These are phyloP conservation scores for Peribatodes rhomboidaria DNA, from an alignment of 2,888 invertebrate genomes.

Conservation along the genomic window DNA sequence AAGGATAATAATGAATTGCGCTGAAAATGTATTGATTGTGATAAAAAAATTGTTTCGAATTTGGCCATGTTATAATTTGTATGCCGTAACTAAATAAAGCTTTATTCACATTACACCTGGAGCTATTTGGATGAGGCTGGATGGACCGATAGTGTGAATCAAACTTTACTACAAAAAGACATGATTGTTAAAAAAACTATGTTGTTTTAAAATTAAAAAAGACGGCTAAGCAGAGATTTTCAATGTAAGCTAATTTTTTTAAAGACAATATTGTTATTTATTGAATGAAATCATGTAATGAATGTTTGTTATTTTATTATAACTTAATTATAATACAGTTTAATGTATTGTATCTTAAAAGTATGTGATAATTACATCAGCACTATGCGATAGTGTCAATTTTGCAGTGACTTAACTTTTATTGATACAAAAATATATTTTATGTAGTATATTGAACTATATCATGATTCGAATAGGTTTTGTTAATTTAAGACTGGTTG, in stretches of 20 bases:
- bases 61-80: constrained; percentile 19
- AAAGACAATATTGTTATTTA: constrained; percentile 30
- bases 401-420: constrained; percentile 49
- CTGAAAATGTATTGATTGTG: constrained; percentile 42
- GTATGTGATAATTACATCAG: constrained; percentile 50
- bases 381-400: constrained; percentile 53
- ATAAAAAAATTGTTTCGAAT: constrained; percentile 35
- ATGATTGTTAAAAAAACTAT: constrained; percentile 7
- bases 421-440: constrained; percentile 57
- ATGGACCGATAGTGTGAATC: not conserved
- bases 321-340: constrained; percentile 20
- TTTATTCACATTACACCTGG: not conserved
- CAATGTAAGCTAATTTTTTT: not conserved
- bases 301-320: constrained; percentile 25
- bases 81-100: constrained; percentile 11
- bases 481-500: not conserved
- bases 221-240: not conserved
- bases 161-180: constrained; percentile 21
- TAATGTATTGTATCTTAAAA: constrained; percentile 40
- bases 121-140: not conserved
- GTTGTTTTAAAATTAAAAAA: not conserved
- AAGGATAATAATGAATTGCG: not conserved
- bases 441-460: not conserved
- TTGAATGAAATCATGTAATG: constrained; percentile 9
- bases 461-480: not conserved